phyloP scores from a whole-genome alignment of 1,140 invertebrate genomes.

The Ephestia elutella region DNA sequence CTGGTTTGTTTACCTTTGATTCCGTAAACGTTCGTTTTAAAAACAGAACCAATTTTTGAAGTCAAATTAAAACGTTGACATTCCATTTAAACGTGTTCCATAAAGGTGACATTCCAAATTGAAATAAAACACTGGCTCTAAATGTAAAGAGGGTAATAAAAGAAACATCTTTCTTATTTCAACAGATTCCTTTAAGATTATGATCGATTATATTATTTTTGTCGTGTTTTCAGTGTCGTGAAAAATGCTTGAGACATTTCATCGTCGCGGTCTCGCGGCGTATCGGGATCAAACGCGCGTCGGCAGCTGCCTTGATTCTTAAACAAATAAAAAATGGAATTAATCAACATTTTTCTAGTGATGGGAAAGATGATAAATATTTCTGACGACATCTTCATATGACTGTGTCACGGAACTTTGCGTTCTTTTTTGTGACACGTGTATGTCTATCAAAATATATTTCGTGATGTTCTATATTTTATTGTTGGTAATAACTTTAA shows the following conservation, averaged over 20 bases:
- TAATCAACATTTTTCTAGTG: constrained; percentile 56
- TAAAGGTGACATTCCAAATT: neutral
- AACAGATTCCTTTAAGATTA: constrained; percentile 55
- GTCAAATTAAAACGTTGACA: constrained; percentile 5
- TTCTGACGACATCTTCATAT: neutral
- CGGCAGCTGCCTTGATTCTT: constrained; percentile 54
- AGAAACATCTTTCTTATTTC: constrained; percentile 35
- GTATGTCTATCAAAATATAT: too few relatives aligned
- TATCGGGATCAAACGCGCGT: constrained; percentile 63
- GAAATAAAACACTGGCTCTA: neutral
- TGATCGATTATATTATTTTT: constrained; percentile 67
- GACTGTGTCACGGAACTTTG: neutral
- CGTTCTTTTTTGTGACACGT: too few relatives aligned
- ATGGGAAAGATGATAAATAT: constrained; percentile 24
- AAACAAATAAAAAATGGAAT: constrained; percentile 68
- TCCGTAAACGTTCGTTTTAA: constrained; percentile 9
- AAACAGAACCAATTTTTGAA: constrained; percentile 15
- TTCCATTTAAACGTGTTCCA: constrained; percentile 8
- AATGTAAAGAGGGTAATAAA: constrained; percentile 19
- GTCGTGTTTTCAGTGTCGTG: constrained; percentile 46
- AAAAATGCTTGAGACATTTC: constrained; percentile 58
- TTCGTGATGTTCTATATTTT: too few relatives aligned
- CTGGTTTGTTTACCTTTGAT: constrained; percentile 23
- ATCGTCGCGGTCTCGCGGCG: constrained; percentile 42
- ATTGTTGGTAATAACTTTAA: too few relatives aligned